These are phyloP conservation scores for Lophius americanus DNA, from an alignment of 2,797 vertebrate species.

Conservation along the genomic window DNA sequence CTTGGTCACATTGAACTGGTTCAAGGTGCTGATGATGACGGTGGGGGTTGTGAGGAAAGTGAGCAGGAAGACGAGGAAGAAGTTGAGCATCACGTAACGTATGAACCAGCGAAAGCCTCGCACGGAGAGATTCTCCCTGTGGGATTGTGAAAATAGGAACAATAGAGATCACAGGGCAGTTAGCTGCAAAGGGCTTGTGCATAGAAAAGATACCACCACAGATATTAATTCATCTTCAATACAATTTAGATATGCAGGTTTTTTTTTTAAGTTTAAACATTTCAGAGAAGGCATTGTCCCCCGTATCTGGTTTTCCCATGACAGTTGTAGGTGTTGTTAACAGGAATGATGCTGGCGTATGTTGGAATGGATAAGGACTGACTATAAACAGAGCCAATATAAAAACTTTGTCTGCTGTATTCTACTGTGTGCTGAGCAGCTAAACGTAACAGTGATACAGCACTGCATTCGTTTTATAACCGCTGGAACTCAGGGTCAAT, in stretches of 20 bases:
- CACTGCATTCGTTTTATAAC: neutral
- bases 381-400: neutral
- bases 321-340: neutral
- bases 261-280: neutral
- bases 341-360: no score
- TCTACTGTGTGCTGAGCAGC: neutral
- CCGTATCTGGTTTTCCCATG: neutral
- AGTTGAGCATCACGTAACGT: constrained; percentile 86
- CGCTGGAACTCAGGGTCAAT: neutral
- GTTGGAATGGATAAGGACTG: no score
- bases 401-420: no score
- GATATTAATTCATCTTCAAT: neutral
- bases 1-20: constrained; percentile 95
- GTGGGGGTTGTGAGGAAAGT: constrained; percentile 97
- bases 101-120: constrained; percentile 86
- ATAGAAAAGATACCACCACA: neutral
- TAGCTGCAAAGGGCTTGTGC: constrained; percentile 3
- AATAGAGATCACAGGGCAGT: constrained; percentile 12
- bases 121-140: constrained; percentile 92
- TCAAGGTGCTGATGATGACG: constrained; percentile 93
- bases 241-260: neutral
- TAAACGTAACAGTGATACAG: neutral
- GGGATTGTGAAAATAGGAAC: neutral
- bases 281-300: neutral
- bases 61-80: constrained; percentile 87